Evolutionary conservation across 2,888 invertebrate genomes (phyloP).

Genomic region (Temnothorax ravouxi): DNA sequence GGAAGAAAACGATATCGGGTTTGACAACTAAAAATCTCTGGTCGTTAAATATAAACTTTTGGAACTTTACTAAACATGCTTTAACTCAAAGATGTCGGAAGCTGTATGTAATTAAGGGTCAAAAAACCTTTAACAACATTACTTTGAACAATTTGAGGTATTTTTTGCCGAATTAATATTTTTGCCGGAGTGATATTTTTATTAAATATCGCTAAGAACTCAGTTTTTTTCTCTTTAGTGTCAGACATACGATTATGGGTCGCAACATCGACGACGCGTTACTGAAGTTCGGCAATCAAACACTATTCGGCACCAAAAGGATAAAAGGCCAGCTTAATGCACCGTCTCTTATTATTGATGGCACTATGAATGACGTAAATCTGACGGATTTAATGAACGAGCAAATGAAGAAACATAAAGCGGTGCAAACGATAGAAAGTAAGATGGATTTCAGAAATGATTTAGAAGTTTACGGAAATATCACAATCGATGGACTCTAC

Average conservation of each 20-base stretch:
- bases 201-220: constrained; percentile 15
- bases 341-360: constrained; percentile 69
- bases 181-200: background rate
- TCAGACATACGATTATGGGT: constrained; percentile 81
- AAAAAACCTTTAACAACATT: constrained; percentile 84
- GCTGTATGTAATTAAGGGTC: constrained; percentile 86
- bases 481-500: constrained; percentile 72
- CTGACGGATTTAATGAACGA: constrained; percentile 68
- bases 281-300: constrained; percentile 84
- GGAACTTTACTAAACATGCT: constrained; percentile 86
- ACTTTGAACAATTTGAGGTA: constrained; percentile 84
- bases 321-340: constrained; percentile 74
- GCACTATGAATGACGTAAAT: constrained; percentile 77
- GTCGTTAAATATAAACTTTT: constrained; percentile 84
- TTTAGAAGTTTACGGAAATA: constrained; percentile 76
- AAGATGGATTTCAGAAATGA: constrained; percentile 68
- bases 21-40: constrained; percentile 85
- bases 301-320: constrained; percentile 84
- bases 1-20: constrained; percentile 85
- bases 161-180: constrained; percentile 68
- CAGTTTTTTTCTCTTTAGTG: constrained; percentile 66
- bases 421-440: constrained; percentile 72
- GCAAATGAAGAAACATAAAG: constrained; percentile 74
- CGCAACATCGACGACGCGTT: constrained; percentile 83
- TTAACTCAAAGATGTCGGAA: constrained; percentile 81